Evolutionary conservation across 64 coral and sea anemone species (phyloP).

Genomic region (Hydrozoanthus tunicans): DNA sequence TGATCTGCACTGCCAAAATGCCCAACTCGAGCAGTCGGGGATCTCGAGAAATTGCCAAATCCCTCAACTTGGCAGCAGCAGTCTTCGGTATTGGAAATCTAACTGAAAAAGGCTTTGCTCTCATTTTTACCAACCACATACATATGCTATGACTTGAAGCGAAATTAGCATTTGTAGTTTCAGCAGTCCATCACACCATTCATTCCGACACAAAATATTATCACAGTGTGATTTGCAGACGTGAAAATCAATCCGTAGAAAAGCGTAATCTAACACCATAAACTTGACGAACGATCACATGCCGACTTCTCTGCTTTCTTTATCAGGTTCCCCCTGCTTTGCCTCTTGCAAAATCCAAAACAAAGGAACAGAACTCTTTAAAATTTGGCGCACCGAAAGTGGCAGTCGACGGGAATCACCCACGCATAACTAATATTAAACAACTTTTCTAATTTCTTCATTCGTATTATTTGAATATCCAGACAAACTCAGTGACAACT

Average conservation of each 20-base stretch:
- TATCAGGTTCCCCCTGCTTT: neutral
- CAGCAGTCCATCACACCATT: slow-evolving; percentile 30
- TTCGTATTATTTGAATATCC: slow-evolving; percentile 32
- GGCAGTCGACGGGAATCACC: slow-evolving; percentile 48
- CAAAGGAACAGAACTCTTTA: slow-evolving; percentile 59
- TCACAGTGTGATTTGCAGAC: slow-evolving; percentile 18
- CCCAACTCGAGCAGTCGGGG: slow-evolving; percentile 82
- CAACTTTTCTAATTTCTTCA: slow-evolving; percentile 22
- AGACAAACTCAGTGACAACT: slow-evolving; percentile 2
- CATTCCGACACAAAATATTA: slow-evolving; percentile 45
- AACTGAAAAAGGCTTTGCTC: slow-evolving; percentile 71
- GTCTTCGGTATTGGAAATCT: slow-evolving; percentile 81
- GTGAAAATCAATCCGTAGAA: neutral
- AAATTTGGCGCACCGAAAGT: slow-evolving; percentile 59
- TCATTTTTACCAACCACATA: slow-evolving; percentile 12
- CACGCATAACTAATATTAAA: slow-evolving; percentile 59
- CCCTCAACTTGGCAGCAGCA: slow-evolving; percentile 75
- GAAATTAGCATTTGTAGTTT: slow-evolving; percentile 35
- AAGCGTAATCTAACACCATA: slow-evolving; percentile 35
- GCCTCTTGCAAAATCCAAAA: slow-evolving; percentile 1
- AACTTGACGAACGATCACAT: slow-evolving; percentile 4
- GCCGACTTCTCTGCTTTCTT: neutral
- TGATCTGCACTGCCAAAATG: slow-evolving; percentile 91
- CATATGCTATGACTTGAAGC: slow-evolving; percentile 21
- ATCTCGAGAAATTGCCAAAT: slow-evolving; percentile 84